Base-by-base conservation (phyloP, 2,888 invertebrate genomes). In the Heteropelma amictum region DNA sequence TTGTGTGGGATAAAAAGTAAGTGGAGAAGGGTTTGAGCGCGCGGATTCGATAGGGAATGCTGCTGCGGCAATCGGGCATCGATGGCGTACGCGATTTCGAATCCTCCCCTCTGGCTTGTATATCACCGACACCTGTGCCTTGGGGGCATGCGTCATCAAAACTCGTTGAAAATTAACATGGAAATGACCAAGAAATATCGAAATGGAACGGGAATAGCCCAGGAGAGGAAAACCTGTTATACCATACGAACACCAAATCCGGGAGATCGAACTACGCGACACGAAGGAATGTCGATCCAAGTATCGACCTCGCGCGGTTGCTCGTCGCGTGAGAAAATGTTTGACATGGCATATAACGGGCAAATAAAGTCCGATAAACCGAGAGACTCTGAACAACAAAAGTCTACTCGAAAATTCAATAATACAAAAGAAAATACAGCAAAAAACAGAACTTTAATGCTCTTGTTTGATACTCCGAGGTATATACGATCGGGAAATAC, bases 111-210 rank as follows among this genome's bases (percentile, higher is more conserved):
- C 78, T 35, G 47, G 35, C 42, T 47, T 64, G 81, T 83, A 86
- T 86, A 85, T 84, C 83, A 84, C 84, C 83, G 84, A 84, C 80
- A 85, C 85, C 85, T 87, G 83, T 85, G 82, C 87, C n/a, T 81
- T 77, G 77, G 72, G 84, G 87, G 82, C 79, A 77, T 81, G 78
- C 79, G 80, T 83, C 82, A 82, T 83, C 84, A 83, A 53, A 84
- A 82, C 81, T 83, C 83, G 85, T 82, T 82, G 83, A 86, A 88
- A 87, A 87, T 88, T 87, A 87, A 87, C 85, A 87, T 87, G 84
- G 85, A 83, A 84, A 80, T 86, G 83, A 84, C 85, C 84, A 83
- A 82, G 83, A 85, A 86, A n/a, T 86, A 85, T 83, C 79, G 81
- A 54, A 72, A 61, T 73, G 78, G 76, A 78, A 82, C 77, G 78